Conservation (phyloP, 2,113 vertebrate species). For the Psephotus haematonotus region DNA sequence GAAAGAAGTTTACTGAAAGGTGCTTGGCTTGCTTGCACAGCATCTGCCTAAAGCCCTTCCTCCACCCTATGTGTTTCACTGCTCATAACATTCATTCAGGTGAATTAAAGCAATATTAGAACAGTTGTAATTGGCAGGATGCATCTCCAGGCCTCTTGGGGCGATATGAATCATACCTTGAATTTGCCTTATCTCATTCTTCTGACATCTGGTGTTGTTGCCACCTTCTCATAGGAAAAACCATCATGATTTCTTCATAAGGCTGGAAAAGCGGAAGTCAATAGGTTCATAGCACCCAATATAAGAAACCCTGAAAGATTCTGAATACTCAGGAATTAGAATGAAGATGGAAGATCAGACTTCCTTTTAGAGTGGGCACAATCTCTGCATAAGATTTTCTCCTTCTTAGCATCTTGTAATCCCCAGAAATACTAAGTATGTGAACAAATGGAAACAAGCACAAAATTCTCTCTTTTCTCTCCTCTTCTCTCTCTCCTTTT, state of each 20-base stretch:
- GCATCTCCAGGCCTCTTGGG: background rate
- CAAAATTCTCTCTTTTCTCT: background rate
- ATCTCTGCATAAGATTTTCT: background rate
- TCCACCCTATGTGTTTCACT: background rate
- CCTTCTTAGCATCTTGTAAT: background rate
- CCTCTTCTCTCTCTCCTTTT: background rate
- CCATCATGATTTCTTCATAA: background rate
- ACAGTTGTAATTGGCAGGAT: background rate
- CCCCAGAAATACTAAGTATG: background rate
- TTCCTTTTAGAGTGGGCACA: background rate
- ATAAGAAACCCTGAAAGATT: background rate
- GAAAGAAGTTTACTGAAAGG: background rate
- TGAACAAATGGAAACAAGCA: background rate
- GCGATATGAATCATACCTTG: fast-evolving
- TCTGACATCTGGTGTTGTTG: background rate
- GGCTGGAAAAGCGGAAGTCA: background rate
- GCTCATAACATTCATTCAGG: background rate
- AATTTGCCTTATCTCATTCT: background rate
- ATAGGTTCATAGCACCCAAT: background rate
- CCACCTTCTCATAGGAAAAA: background rate
- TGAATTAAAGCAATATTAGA: background rate
- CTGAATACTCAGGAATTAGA: background rate
- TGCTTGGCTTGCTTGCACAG: background rate
- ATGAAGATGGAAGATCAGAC: background rate
- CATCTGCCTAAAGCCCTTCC: background rate